Base-by-base conservation (phyloP, 2,113 vertebrate species). In the Xiphorhynchus elegans region DNA sequence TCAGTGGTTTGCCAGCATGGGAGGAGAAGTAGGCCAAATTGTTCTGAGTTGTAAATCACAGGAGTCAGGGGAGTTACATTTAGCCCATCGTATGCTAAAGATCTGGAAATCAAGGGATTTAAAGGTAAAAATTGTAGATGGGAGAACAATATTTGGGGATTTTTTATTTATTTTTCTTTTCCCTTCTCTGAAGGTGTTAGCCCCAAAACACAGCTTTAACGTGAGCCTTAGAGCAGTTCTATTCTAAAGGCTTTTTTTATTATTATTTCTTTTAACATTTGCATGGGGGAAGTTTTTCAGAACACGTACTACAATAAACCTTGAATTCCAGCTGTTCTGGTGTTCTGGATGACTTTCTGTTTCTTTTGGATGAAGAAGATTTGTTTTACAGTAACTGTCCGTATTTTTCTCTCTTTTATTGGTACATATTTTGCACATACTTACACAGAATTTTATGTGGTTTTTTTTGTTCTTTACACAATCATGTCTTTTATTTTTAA, bases 281-380 rank as follows among this genome's bases (percentile, higher is more conserved):
- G 94, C 90, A 94, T 96, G 92, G 83, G 90, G 79, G 93, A 97
- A 93, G 78, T 92, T 95, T 93, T 96, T 97, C 93, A 95, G 94
- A 97, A 96, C 91, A 96, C 94, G 1, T 93, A 35, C 81, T 93
- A 47, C 84, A 76, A 91, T 67, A 94, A 95, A 90, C 88, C 53
- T 95, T 79, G 92, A 89, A 84, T 95, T 96, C 83, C 74, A 85
- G 83, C 92, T 92, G 73, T 92, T 92, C 66, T 95, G 15, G 93
- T 97, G 94, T 95, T 96, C 94, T 97, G 95, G 96, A 90, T 78
- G 92, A 87, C 89, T 89, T 95, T 89, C 72, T 92, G 81, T 92
- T 93, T 73, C 70, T 88, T 94, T 76, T 81, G 87, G 90, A 86
- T 90, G 63, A 96, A 83, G 85, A 93, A 13, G 59, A 94, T 95